A percentile compares a stretch with the other conserved stretches of the same genome.
Evolutionary conservation across 2,113 vertebrate species (phyloP).

Genomic region (Gorilla gorilla): DNA sequence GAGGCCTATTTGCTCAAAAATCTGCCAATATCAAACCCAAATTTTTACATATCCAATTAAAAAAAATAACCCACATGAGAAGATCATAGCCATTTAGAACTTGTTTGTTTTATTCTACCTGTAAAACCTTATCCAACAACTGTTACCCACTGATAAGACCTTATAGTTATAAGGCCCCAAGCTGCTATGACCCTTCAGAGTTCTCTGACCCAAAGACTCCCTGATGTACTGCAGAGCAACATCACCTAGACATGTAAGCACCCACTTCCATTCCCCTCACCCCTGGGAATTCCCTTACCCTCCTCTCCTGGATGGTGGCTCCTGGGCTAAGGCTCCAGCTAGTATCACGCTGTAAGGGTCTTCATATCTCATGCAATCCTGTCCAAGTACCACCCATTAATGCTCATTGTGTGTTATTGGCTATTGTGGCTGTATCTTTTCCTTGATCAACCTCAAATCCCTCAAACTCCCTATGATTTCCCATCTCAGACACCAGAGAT

Average conservation of each 20-base stretch:
- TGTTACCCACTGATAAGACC: neutral
- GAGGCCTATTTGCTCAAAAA: neutral
- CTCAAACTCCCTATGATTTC: neutral
- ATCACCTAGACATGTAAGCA: fast-evolving
- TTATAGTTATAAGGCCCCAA: neutral
- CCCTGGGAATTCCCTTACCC: fast-evolving
- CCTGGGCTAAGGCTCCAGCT: neutral
- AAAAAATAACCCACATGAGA: neutral
- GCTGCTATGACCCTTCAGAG: fast-evolving
- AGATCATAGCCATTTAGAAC: neutral
- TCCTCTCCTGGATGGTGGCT: neutral
- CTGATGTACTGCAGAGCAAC: neutral
- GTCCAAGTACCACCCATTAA: neutral
- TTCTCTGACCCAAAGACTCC: neutral
- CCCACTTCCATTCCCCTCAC: neutral
- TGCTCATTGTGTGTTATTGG: fast-evolving
- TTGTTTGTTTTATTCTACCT: neutral
- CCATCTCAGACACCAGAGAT: neutral
- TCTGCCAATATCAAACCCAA: neutral
- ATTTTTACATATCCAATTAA: neutral
- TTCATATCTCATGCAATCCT: neutral
- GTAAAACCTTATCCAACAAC: fast-evolving
- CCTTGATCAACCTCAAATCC: neutral
- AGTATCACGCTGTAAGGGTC: neutral
- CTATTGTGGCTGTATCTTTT: neutral